Percentiles rank a stretch among this genome's conserved stretches.
Conservation (phyloP, 2,797 vertebrate genomes). For the Oophaga sylvatica region DNA sequence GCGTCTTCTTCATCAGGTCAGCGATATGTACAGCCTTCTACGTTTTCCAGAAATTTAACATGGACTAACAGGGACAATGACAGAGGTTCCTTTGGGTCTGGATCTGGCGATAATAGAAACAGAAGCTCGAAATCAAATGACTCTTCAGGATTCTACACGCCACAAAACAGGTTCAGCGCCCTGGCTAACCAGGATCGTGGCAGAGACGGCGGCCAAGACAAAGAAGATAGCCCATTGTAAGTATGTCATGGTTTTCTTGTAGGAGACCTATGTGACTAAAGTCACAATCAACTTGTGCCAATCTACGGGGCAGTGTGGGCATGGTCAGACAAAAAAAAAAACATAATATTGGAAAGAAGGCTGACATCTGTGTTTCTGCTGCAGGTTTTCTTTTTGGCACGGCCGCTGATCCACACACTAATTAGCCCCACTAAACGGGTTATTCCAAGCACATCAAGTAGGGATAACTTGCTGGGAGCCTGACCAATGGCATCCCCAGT, state of each 20-base stretch:
- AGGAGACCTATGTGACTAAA: background rate
- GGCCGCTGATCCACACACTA: no score
- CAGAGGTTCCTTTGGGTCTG: constrained; percentile 65
- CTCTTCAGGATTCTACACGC: constrained; percentile 72
- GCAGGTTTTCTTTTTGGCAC: no score
- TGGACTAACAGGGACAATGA: constrained; percentile 73
- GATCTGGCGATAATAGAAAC: constrained; percentile 65
- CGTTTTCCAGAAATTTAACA: constrained; percentile 74
- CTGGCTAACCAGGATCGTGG: constrained; percentile 65
- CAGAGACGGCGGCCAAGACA: constrained; percentile 73
- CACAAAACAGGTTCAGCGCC: constrained; percentile 80
- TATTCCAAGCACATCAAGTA: no score
- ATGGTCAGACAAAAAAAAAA: background rate
- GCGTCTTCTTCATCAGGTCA: constrained; percentile 58
- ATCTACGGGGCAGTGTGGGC: background rate
- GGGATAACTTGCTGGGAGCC: no score
- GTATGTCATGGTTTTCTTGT: constrained; percentile 63
- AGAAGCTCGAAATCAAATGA: constrained; percentile 64
- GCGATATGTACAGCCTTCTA: constrained; percentile 78
- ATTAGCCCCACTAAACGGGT: no score
- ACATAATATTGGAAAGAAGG: no score
- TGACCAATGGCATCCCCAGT: no score
- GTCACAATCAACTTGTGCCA: no score
- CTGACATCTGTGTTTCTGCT: no score
- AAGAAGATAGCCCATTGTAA: constrained; percentile 85